Percentiles rank a stretch among this genome's conserved stretches.
Evolutionary conservation across 2,797 vertebrate species (phyloP).

Genomic region (Mustela erminea): DNA sequence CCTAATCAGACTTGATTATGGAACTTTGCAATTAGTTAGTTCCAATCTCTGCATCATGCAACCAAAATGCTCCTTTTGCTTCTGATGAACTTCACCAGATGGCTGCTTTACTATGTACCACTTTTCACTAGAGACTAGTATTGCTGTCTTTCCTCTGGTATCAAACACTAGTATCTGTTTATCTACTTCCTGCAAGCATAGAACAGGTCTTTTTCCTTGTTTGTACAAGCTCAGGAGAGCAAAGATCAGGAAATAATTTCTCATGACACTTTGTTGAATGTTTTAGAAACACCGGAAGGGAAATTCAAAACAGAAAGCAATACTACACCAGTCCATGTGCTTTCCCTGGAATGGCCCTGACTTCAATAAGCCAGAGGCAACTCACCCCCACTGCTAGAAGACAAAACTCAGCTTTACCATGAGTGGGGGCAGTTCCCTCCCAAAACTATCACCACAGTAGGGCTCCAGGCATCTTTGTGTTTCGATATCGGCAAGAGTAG

Average conservation of each 20-base stretch:
- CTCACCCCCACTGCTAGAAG: not conserved
- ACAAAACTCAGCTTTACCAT: not conserved
- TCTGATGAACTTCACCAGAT: not conserved
- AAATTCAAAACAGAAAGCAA: not conserved
- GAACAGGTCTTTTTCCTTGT: not conserved
- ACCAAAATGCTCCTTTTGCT: not conserved
- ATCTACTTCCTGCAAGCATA: not conserved
- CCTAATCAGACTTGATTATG: not conserved
- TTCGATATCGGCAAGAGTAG: not conserved
- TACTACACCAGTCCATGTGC: not conserved
- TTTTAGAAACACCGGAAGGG: conserved; percentile 28
- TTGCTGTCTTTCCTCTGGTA: not conserved
- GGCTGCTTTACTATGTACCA: not conserved
- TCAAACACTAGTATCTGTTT: not conserved
- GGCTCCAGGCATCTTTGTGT: not conserved
- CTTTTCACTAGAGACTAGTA: not conserved
- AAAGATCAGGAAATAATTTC: conserved; percentile 24
- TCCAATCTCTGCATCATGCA: not conserved
- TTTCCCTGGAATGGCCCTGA: not conserved
- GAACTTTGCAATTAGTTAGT: not conserved
- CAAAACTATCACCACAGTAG: not conserved
- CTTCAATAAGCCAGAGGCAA: not conserved
- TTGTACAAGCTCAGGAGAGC: not conserved
- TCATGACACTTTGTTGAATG: conserved; percentile 12
- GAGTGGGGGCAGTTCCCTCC: not conserved